phyloP scores from a whole-genome alignment of 2,797 vertebrate genomes.

The Phaenicophaeus curvirostris region DNA sequence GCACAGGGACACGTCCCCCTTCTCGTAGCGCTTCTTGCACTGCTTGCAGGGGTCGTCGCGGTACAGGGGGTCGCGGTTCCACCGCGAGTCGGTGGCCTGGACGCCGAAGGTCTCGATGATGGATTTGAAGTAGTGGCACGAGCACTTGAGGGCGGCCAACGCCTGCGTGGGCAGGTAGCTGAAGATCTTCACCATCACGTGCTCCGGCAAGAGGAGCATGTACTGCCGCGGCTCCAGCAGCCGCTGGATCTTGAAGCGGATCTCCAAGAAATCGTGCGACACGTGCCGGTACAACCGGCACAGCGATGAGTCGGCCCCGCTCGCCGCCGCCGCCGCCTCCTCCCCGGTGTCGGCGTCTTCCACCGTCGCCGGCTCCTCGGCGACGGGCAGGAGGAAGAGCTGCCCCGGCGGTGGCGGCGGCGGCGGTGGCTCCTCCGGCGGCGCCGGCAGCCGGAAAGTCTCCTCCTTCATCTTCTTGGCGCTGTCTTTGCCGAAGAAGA shows the following conservation, averaged over 20 bases:
- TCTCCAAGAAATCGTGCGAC: slow-evolving; percentile 95
- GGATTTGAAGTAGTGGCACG: slow-evolving; percentile 91
- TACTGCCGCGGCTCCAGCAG: slow-evolving; percentile 94
- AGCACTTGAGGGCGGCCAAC: slow-evolving; percentile 93
- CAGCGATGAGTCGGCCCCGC: slow-evolving; percentile 82
- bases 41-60: slow-evolving; percentile 97
- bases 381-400: slow-evolving; percentile 86
- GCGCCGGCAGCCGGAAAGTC: slow-evolving; percentile 86
- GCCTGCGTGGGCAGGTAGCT: slow-evolving; percentile 89
- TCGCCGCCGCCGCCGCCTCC: slow-evolving; percentile 38
- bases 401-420: no score
- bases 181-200: slow-evolving; percentile 95
- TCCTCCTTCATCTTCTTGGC: slow-evolving; percentile 92
- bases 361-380: slow-evolving; percentile 67
- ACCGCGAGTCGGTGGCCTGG: slow-evolving; percentile 89
- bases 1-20: slow-evolving; percentile 94
- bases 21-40: slow-evolving; percentile 90
- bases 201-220: slow-evolving; percentile 92
- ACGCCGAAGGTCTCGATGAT: slow-evolving; percentile 93
- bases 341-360: not conserved
- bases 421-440: slow-evolving; percentile 69
- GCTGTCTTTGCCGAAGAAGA: slow-evolving; percentile 93
- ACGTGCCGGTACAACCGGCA: slow-evolving; percentile 95
- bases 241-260: slow-evolving; percentile 95
- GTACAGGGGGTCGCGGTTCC: slow-evolving; percentile 94